Conservation (phyloP, 2,888 invertebrate species). For the Diplazon laetatorius region DNA sequence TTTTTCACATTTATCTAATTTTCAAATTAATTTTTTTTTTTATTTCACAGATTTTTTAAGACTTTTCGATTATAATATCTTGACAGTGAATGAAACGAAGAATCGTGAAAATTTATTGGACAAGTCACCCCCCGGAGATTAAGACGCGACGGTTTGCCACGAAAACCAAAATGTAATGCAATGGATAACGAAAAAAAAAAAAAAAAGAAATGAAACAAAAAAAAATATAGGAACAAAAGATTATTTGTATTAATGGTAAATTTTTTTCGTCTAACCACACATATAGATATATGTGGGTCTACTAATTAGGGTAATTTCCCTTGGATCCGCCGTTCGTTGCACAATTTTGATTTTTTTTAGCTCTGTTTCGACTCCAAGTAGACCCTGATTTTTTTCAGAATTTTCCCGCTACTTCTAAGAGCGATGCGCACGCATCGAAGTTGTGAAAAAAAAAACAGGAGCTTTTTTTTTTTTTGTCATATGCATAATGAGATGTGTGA, state of each 20-base stretch:
- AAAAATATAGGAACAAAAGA: too few relatives aligned
- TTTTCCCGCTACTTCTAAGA: too few relatives aligned
- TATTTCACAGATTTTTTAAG: constrained; percentile 47
- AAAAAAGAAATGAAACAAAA: too few relatives aligned
- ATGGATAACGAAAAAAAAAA: constrained; percentile 23
- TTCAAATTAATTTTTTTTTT: too few relatives aligned
- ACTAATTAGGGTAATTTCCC: too few relatives aligned
- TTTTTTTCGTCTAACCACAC: constrained; percentile 34
- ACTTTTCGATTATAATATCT: constrained; percentile 46
- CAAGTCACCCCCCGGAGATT: constrained; percentile 24
- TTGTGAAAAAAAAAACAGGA: too few relatives aligned
- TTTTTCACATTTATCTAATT: background rate
- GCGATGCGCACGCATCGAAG: too few relatives aligned
- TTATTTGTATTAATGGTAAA: constrained; percentile 51
- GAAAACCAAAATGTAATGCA: constrained; percentile 55
- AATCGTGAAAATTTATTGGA: constrained; percentile 31
- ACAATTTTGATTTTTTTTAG: background rate
- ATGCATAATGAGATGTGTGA: too few relatives aligned
- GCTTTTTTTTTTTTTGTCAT: too few relatives aligned
- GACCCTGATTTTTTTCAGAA: too few relatives aligned
- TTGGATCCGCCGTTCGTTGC: constrained; percentile 36
- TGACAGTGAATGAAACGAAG: constrained; percentile 23
- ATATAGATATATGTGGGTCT: constrained; percentile 31
- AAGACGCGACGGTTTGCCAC: constrained; percentile 34
- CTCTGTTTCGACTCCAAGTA: too few relatives aligned